phyloP scores from a whole-genome alignment of 2,113 vertebrate genomes.

The Mesocricetus auratus region DNA sequence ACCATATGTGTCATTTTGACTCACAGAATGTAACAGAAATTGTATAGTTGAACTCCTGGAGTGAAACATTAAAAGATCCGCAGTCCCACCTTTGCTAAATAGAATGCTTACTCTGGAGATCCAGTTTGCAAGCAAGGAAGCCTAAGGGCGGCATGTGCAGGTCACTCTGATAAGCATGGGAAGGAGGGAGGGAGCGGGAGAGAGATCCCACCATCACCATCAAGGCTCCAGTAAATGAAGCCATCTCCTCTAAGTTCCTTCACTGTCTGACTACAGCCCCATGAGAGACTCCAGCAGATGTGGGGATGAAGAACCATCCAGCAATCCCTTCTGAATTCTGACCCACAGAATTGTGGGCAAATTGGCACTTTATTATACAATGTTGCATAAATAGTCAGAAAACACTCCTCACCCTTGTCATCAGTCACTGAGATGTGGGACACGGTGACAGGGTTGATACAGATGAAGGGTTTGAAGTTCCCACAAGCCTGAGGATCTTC shows the following conservation, averaged over 20 bases:
- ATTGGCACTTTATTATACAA: not conserved
- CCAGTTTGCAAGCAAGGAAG: not conserved
- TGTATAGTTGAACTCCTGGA: not conserved
- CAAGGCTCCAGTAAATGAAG: not conserved
- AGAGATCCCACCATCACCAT: not conserved
- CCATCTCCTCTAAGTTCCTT: not conserved
- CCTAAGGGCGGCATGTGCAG: not conserved
- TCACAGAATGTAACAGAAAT: not conserved
- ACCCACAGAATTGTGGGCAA: not conserved
- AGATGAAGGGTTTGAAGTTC: not conserved
- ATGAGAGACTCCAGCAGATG: not conserved
- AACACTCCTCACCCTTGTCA: not conserved
- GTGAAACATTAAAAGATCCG: not conserved
- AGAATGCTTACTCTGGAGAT: not conserved
- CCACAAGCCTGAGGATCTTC: not conserved
- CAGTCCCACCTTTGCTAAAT: not conserved
- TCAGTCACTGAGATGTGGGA: not conserved
- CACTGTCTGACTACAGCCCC: not conserved
- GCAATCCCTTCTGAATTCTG: not conserved
- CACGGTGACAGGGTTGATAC: not conserved
- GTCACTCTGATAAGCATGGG: not conserved
- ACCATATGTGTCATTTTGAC: not conserved
- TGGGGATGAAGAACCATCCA: not conserved
- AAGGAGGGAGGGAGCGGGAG: not conserved
- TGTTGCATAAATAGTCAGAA: not conserved